Percentiles rank a stretch among this genome's conserved stretches.
Evolutionary conservation across 2,113 vertebrate species (phyloP).

Genomic region (Colius striatus): DNA sequence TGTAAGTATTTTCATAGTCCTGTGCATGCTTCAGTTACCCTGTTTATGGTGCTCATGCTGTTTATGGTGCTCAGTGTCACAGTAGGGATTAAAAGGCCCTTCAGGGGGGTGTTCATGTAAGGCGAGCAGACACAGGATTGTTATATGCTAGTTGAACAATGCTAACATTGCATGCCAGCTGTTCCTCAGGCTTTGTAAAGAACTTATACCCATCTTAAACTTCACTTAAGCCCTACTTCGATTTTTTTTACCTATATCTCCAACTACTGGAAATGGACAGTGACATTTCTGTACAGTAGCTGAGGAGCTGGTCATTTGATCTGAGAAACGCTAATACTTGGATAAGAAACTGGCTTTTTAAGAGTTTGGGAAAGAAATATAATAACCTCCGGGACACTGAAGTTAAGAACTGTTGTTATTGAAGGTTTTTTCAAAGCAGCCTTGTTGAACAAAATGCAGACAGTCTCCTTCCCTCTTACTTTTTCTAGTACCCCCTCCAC

Average conservation of each 20-base stretch:
- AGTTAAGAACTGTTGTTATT: not conserved
- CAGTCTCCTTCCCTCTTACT: not conserved
- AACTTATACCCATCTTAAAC: constrained; percentile 9
- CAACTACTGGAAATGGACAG: not conserved
- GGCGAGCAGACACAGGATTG: not conserved
- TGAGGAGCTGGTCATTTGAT: not conserved
- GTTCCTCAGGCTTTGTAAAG: constrained; percentile 9
- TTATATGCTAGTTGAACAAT: not conserved
- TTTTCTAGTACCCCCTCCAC: not conserved
- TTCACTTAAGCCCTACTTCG: not conserved
- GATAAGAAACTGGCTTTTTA: not conserved
- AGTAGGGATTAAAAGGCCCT: not conserved
- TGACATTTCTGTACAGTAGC: not conserved
- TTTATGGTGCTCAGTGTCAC: not conserved
- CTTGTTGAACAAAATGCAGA: not conserved
- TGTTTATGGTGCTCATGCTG: not conserved
- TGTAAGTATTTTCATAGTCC: not conserved
- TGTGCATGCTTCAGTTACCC: not conserved
- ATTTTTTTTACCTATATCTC: not conserved
- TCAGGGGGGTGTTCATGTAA: not conserved
- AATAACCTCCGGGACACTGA: not conserved
- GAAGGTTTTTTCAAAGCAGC: not conserved
- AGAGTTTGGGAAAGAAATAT: not conserved
- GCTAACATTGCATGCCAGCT: constrained; percentile 24
- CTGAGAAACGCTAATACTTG: not conserved